Evolutionary conservation across 2,888 invertebrate species (phyloP), one percentile per base, ranked within the genome.

Genomic region (Anarsia innoxiella): DNA sequence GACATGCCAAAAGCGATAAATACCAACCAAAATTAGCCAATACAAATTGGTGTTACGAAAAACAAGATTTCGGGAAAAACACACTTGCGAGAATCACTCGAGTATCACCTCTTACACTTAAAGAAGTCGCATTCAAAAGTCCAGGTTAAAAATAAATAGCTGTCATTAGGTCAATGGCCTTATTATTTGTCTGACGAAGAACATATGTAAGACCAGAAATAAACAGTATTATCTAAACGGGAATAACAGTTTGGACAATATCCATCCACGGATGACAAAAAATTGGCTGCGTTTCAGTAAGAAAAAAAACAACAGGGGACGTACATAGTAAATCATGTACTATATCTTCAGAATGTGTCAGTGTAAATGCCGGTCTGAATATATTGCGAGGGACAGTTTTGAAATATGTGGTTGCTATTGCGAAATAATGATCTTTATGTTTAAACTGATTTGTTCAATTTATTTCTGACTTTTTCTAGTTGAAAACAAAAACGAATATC

Each of bases 161-260:
- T 79, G 82, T 82, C 83, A 80, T 82, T 80, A 80, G 83, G 83
- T 78, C 83, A 82, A 78, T 71, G 83, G 76, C 83, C 82, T 78
- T 80, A 82, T 80, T 79, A 82, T 79, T 72, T 63, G 69, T 71
- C 74, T 78, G 83, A 82, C 77, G 77, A 70, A 69, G 70, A 66
- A 71, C 83, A 79, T 77, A 79, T 75, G 82, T 77, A 75, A 72
- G 66, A 71, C 64, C 79, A 55, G 62, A 79, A 83, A 80, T 80
- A 80, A 69, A 65, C 66, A 51, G 72, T 78, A 72, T 77, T 82
- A 82, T 82, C 79, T 78, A 79, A 79, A 77, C 71, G 73, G 66
- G 66, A 68, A 60, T 65, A 65, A 62, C 38, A 12, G 40, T 54
- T 61, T 65, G 57, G 37, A 37, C 23, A 61, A 55, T 60, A 57